Evolutionary conservation across 2,113 vertebrate genomes (phyloP), one percentile per base, ranked within the genome.

Genomic region (Myotis yumanensis): DNA sequence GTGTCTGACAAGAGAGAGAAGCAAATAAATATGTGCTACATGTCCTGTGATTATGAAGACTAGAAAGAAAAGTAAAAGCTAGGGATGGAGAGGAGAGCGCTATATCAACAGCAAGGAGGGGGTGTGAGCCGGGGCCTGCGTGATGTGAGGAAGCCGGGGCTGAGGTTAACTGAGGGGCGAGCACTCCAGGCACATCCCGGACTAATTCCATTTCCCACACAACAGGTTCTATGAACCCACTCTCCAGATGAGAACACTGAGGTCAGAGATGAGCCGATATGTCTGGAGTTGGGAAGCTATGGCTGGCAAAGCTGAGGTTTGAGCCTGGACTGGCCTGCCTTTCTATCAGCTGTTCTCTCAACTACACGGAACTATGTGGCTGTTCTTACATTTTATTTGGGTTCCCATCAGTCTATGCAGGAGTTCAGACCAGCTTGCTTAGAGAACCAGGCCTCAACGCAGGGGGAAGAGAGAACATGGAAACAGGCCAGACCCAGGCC

Each of bases 121-220:
- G 3, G 3, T 28, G 2, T 59, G 25, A 75, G 28, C 35, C 82
- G 46, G 87, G 37, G n/a, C 5, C 6, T 5, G 11, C 22, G 30
- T 3, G 52, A 59, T 2, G 1, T 7, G 12, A 91, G 51, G n/a
- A 71, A 77, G 46, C 0, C 32, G 37, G 43, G 5, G 5, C 14
- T 64, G 51, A 37, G 52, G 23, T 64, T 28, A 77, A 16, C 10
- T 28, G 17, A 6, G 25, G 43, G 11, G 2, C 23, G 4, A 20
- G 62, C 32, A 12, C n/a, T 20, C 37, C 43, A 46, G n/a, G 37
- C 14, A 30, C 5, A 2, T 40, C 35, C 22, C 6, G 32, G 37
- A 32, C 20, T 14, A 80, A 35, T n/a, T 54, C 59, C 48, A 66
- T 8, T 18, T 2, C 20, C 77, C 35, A 68, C 0, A 0, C 35